These are phyloP conservation scores for Stenchaetothrips biformis DNA, from an alignment of 2,888 invertebrate genomes.

Conservation along the genomic window DNA sequence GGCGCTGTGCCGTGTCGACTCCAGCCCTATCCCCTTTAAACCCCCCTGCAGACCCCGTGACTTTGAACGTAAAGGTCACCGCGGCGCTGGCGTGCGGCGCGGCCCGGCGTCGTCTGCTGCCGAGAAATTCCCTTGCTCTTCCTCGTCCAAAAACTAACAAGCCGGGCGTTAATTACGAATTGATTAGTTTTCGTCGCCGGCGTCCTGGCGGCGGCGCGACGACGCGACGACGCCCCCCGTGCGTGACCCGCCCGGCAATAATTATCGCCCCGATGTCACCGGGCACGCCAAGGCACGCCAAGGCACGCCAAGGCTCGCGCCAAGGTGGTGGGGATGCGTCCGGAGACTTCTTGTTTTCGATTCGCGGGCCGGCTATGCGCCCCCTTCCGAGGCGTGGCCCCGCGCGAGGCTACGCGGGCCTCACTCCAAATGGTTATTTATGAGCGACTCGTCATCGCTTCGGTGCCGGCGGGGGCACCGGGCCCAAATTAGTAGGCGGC, in stretches of 20 bases:
- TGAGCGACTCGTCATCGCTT: conserved; percentile 2
- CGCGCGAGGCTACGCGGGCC: neutral
- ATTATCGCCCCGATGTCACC: conserved; percentile 13
- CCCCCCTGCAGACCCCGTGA: too few relatives aligned
- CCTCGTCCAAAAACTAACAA: too few relatives aligned
- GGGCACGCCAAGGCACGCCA: neutral
- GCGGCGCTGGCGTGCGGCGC: too few relatives aligned
- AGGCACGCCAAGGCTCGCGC: too few relatives aligned
- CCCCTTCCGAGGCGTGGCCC: too few relatives aligned
- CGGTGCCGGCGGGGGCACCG: neutral
- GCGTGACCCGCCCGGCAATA: conserved; percentile 3
- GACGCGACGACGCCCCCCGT: neutral
- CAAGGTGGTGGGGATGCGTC: too few relatives aligned
- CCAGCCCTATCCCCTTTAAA: too few relatives aligned
- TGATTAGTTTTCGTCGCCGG: neutral
- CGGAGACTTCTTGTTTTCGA: neutral
- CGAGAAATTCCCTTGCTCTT: too few relatives aligned
- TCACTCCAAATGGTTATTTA: conserved; percentile 16
- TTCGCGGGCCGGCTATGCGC: neutral
- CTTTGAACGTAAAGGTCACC: too few relatives aligned
- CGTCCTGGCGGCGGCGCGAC: neutral
- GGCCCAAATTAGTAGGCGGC: neutral
- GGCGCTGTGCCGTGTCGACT: too few relatives aligned
- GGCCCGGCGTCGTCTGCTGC: too few relatives aligned
- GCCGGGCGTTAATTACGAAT: neutral